Percentiles rank a stretch among this genome's conserved stretches.
Conservation (phyloP, 2,888 invertebrate genomes). For the Nezara viridula region DNA sequence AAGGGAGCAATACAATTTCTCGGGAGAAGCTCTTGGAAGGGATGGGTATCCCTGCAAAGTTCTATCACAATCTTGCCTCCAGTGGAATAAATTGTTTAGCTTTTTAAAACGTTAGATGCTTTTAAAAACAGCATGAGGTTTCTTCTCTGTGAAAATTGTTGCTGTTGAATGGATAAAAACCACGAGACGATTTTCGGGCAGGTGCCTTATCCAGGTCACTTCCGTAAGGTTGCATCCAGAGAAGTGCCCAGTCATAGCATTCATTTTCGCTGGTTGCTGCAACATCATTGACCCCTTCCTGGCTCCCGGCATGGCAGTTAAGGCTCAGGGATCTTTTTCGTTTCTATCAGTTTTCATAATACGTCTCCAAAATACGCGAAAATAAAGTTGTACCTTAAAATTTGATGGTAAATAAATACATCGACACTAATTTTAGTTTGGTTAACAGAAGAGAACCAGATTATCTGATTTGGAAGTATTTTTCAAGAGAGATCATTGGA, state of each 20-base stretch:
- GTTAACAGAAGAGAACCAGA: too few relatives aligned
- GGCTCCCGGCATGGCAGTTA: background rate
- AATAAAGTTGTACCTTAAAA: too few relatives aligned
- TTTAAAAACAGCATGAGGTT: background rate
- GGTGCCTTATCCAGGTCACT: slow-evolving; percentile 11
- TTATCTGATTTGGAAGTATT: too few relatives aligned
- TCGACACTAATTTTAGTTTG: too few relatives aligned
- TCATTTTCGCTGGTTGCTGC: background rate
- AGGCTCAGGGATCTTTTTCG: background rate
- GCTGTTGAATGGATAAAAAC: background rate
- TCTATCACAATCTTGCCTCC: too few relatives aligned
- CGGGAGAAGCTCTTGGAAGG: too few relatives aligned
- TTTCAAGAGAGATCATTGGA: too few relatives aligned
- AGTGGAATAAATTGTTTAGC: background rate
- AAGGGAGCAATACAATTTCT: too few relatives aligned
- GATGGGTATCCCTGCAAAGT: too few relatives aligned
- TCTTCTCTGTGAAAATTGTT: background rate
- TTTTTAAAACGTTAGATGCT: background rate
- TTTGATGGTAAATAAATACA: too few relatives aligned
- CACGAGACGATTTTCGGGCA: background rate
- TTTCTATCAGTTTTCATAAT: background rate
- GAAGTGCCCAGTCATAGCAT: background rate
- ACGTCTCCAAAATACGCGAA: too few relatives aligned
- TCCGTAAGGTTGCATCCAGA: background rate
- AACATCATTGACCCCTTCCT: background rate